Base-by-base conservation (phyloP, 2,797 vertebrate genomes). In the Propithecus perrieri region DNA sequence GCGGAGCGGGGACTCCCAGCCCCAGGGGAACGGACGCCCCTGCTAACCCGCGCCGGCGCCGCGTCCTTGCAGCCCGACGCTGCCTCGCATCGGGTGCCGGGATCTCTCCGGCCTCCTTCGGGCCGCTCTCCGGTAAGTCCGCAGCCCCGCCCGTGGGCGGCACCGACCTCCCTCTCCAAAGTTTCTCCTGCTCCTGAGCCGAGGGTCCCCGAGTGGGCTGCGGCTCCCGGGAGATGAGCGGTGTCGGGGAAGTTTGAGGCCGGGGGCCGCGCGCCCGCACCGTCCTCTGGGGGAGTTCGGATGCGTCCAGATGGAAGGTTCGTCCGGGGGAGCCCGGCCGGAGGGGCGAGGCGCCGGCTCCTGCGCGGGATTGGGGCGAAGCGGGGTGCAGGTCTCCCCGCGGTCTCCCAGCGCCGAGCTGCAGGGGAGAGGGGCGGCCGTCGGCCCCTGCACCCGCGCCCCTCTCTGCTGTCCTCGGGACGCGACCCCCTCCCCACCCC, bases 61-160 rank as follows among this genome's bases (percentile, higher is more conserved):
- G 89, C 83, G 79, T 71, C 87, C 63, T 35, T 26, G 79, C 91
- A 55, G 50, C 67, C 61, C 14, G 30, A 59, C 61, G 63, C 67
- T 14, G 55, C 48, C 48, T 80, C 76, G 10, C 89, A 11, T 38
- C 79, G 59, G 76, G 35, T 35, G 30, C 55, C 57, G 43, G 50
- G 26, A n/a, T 43, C 84, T 87, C 33, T 50, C 83, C 48, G 11
- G 87, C 80, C 22, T 9, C 38, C 88, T 41, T 57, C 13, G 55
- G 55, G 74, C 69, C 38, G 35, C 94, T 57, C 69, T 53, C 53
- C 7, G 91, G 97, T 97, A 55, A 98, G 97, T 97, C 85, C 65
- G 26, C 18, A 4, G 14, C 46, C 76, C 26, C 18, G n/a, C 33
- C 35, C 11, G 43, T 9, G 95, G 78, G 38, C 10, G 79, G 41